Base-by-base conservation (phyloP, 2,113 vertebrate species). In the Columba janthina region DNA sequence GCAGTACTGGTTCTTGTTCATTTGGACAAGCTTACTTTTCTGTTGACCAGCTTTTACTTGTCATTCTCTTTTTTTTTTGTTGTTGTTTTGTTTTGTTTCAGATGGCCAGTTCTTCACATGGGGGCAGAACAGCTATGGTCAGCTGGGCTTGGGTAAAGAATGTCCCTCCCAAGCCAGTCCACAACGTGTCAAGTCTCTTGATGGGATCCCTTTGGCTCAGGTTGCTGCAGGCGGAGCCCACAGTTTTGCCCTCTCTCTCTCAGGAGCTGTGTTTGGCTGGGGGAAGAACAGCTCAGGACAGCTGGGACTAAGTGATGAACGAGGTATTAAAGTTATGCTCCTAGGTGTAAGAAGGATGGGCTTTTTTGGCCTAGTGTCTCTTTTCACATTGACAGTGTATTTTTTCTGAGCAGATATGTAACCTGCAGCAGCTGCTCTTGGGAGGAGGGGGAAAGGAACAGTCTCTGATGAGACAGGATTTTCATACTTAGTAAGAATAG, bases 71-170 rank as follows among this genome's bases (percentile, higher is more conserved):
- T 76, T 15, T 42, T 42, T n/a, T n/a, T n/a, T n/a, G n/a, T n/a
- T n/a, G n/a, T 42, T 65, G n/a, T 32, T 25, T 20, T 38, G 38
- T 38, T 38, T 57, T 76, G 20, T 92, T 91, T 71, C 92, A 98
- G 99, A 99, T 98, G 99, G 99, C 58, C 99, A 99, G 93, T 98
- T 99, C 93, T 99, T 99, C 96, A 98, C 99, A 0, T 99, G 99
- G 99, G 99, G 98, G 17, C 97, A 99, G 97, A 99, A 99, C 97
- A 97, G 94, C 77, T 98, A 98, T 2, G 99, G 99, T 60, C 99
- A 99, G 94, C 98, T 99, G 11, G 99, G 99, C 56, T 84, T 99
- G 88, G 99, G 99, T 19, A 98, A 98, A 92, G 98, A 97, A 31
- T 98, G 98, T 85, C 96, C 97, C 53, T 98, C 98, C 40, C 98